Evolutionary conservation across 1,140 invertebrate genomes (phyloP), one percentile per base, ranked within the genome.

Genomic region (Lepidotrigona ventralis): DNA sequence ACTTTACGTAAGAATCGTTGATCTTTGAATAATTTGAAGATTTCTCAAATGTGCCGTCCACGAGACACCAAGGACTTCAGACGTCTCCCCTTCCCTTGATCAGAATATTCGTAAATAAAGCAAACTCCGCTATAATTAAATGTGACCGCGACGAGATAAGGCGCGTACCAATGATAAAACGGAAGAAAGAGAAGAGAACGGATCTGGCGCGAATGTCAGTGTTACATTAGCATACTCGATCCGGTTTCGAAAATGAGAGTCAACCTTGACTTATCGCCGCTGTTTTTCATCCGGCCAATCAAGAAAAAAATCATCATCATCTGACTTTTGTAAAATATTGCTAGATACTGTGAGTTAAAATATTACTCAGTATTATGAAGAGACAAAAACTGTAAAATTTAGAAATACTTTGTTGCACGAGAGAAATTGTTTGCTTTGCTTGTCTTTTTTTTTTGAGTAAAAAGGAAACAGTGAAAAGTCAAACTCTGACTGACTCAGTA

Each of bases 161-260:
- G 17, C 64, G 8, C 64, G 64, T 66, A 14, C 8, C 26, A 26
- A 8, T 51, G 81, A 70, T 70, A 58, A 82, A 70, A 29, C 3
- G 8, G 14, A 71, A 46, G 51, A 23, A 39, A 46, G 23, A 15
- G 21, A n/a, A 46, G 64, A 26, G 66, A 51, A 19, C n/a, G 71
- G 19, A n/a, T 26, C 58, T 1, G 39, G 12, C 12, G n/a, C 12
- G 63, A 21, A 78, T 70, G 64, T 70, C 66, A 46, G 68, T n/a
- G 58, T 71, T 39, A n/a, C 75, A 79, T 79, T 83, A 63, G 76
- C 81, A 83, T 83, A 79, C 46, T 11, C 56, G 81, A 79, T 56
- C 68, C 29, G 81, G 53, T 77, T 29, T 83, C 68, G 75, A 83
- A 71, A 78, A 83, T 64, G 77, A n/a, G 8, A 60, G 15, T 11